Conservation (phyloP, 1,140 invertebrate species). For the Aricia agestis region DNA sequence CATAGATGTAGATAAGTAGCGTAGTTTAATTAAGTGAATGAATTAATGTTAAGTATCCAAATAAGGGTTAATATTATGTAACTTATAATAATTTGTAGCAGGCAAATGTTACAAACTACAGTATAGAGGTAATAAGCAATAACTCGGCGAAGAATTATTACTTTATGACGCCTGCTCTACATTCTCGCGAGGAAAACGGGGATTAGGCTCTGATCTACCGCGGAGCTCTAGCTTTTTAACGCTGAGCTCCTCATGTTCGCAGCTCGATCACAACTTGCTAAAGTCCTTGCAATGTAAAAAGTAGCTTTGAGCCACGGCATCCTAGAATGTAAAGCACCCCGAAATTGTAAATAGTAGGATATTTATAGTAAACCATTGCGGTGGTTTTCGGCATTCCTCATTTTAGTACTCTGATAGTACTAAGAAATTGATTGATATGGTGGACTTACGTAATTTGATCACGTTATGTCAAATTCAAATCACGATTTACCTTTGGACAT, state of each 20-base stretch:
- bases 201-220: background rate
- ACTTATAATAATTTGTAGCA: background rate
- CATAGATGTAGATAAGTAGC: background rate
- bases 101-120: background rate
- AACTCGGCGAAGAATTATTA: background rate
- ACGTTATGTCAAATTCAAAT: too few relatives aligned
- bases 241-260: background rate
- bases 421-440: too few relatives aligned
- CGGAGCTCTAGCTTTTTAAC: background rate
- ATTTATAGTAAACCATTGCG: too few relatives aligned
- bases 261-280: background rate
- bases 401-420: too few relatives aligned
- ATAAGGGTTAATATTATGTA: background rate
- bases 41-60: background rate
- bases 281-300: background rate
- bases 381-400: too few relatives aligned
- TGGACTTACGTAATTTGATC: too few relatives aligned
- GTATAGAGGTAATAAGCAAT: constrained; percentile 1
- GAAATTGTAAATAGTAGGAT: too few relatives aligned
- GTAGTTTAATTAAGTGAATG: background rate
- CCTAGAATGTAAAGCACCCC: background rate
- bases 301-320: background rate
- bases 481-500: too few relatives aligned
- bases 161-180: background rate
- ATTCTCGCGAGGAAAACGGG: background rate